A percentile compares a stretch with the other conserved stretches of the same genome.
phyloP scores from a whole-genome alignment of 1,140 invertebrate species.

The Nephila pilipes region DNA sequence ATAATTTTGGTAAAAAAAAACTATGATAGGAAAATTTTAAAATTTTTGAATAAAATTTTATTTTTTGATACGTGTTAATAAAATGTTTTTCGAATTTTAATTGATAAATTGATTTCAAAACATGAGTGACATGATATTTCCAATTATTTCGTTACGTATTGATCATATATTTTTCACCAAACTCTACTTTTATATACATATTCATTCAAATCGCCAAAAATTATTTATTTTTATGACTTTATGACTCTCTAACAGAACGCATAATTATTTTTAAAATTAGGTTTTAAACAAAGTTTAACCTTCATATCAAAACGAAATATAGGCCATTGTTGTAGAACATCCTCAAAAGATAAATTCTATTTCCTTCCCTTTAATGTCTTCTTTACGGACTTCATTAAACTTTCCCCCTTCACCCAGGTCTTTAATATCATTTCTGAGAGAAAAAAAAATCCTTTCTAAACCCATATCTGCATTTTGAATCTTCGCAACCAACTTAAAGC shows the following conservation, averaged over 20 bases:
- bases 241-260: neutral
- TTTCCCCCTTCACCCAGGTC: neutral
- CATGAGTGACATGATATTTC: no score
- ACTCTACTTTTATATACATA: no score
- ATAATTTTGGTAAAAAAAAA: no score
- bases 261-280: neutral
- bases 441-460: conserved; percentile 4
- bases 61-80: no score
- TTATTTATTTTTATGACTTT: neutral
- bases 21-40: no score
- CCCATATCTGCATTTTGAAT: conserved; percentile 35
- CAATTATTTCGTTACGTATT: no score
- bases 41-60: no score
- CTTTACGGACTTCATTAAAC: conserved; percentile 32
- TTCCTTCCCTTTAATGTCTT: neutral
- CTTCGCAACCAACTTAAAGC: conserved; percentile 3
- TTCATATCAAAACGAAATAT: neutral
- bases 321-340: neutral
- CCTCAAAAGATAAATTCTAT: conserved; percentile 8
- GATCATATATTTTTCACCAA: no score
- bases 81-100: no score
- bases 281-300: neutral
- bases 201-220: no score
- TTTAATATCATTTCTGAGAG: neutral
- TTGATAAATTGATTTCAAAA: no score